phyloP scores from a whole-genome alignment of 1,140 invertebrate genomes.

The Heliconius nattereri region DNA sequence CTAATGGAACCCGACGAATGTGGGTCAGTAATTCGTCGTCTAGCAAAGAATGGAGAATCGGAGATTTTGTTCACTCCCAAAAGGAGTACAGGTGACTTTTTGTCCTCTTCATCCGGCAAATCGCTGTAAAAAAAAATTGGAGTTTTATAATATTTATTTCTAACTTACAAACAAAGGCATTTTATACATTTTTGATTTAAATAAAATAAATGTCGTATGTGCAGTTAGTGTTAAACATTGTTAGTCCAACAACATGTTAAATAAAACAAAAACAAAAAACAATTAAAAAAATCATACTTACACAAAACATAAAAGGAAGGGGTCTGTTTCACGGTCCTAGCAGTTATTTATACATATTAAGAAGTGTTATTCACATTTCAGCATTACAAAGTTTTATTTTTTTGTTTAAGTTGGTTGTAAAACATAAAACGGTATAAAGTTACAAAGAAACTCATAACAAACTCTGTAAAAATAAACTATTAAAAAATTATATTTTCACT shows the following conservation, averaged over 20 bases:
- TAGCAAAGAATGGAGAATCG: constrained; percentile 68
- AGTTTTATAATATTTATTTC: not conserved
- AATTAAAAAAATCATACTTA: constrained; percentile 36
- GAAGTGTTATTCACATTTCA: not conserved
- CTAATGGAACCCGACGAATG: constrained; percentile 66
- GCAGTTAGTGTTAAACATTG: not conserved
- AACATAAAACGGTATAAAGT: no score
- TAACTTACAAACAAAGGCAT: not conserved
- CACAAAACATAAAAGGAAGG: constrained; percentile 23
- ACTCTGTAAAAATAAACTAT: no score
- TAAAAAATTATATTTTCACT: no score
- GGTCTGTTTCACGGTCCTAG: not conserved
- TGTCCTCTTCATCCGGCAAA: constrained; percentile 75
- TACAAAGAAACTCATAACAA: no score
- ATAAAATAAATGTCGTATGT: not conserved
- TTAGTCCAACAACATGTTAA: constrained; percentile 24
- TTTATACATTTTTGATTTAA: not conserved
- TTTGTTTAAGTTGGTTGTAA: no score
- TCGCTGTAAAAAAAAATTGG: constrained; percentile 66
- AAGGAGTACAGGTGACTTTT: constrained; percentile 74
- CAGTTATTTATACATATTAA: not conserved
- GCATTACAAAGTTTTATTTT: no score
- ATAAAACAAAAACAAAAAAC: constrained; percentile 25
- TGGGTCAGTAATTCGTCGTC: constrained; percentile 65
- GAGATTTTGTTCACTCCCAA: constrained; percentile 76